Percentiles rank a stretch among this genome's conserved stretches.
Evolutionary conservation across 1,140 invertebrate species (phyloP).

Genomic region (Nylanderia fulva): DNA sequence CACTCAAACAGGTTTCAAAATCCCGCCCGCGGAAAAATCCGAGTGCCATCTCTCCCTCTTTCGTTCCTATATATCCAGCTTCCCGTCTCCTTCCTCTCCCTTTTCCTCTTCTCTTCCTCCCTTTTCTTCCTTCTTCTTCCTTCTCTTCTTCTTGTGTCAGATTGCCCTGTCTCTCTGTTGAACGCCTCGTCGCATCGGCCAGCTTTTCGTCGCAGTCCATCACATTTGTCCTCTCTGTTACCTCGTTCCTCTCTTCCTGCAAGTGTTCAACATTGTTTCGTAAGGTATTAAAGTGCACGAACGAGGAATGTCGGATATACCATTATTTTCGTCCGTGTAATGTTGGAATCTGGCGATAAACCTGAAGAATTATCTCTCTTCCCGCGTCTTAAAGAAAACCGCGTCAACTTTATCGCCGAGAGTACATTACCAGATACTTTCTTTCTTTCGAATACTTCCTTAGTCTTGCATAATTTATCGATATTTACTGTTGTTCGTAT

Average conservation of each 20-base stretch:
- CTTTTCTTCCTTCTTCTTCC: neutral
- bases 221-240: slow-evolving; percentile 31
- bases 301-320: neutral
- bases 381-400: neutral
- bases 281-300: neutral
- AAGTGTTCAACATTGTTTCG: slow-evolving; percentile 21
- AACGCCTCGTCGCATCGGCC: slow-evolving; percentile 59
- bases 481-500: slow-evolving; percentile 16
- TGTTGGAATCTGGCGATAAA: neutral
- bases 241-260: neutral
- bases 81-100: neutral
- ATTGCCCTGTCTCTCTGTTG: slow-evolving; percentile 8
- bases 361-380: neutral
- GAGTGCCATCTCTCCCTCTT: slow-evolving; percentile 63
- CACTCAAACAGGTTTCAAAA: slow-evolving; percentile 86
- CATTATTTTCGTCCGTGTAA: neutral
- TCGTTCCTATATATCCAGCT: slow-evolving; percentile 44
- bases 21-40: slow-evolving; percentile 85
- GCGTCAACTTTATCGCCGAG: neutral
- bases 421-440: neutral
- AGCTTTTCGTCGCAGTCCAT: slow-evolving; percentile 71
- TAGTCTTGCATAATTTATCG: neutral
- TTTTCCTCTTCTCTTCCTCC: neutral
- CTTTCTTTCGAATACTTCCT: neutral
- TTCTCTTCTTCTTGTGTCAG: slow-evolving; percentile 45